Conservation (phyloP, 2,797 vertebrate species). For the Hemibagrus guttatus region DNA sequence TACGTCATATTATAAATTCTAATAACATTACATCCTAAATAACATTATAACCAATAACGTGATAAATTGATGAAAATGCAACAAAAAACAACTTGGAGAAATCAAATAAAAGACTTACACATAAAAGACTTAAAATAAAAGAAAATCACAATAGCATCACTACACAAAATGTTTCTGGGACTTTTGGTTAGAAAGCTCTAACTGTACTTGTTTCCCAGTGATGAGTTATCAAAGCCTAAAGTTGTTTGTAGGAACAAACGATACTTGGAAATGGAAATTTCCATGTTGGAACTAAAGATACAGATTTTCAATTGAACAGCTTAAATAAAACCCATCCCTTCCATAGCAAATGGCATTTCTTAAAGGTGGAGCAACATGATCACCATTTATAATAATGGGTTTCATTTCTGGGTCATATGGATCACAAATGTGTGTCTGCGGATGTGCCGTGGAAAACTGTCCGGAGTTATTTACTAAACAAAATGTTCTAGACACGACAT, state of each 20-base stretch:
- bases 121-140: neutral
- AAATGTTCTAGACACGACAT: neutral
- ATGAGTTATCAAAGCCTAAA: neutral
- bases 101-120: neutral
- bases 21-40: neutral
- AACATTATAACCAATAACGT: neutral
- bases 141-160: neutral
- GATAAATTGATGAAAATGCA: neutral
- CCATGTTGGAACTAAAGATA: neutral
- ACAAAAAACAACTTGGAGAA: conserved; percentile 10
- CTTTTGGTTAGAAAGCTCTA: neutral
- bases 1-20: neutral
- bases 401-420: neutral
- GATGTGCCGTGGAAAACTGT: neutral
- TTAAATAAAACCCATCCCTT: neutral
- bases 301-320: neutral
- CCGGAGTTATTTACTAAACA: neutral
- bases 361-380: neutral
- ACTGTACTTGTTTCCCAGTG: neutral
- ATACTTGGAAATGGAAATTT: neutral
- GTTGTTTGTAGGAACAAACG: neutral
- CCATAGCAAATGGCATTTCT: neutral
- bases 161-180: neutral
- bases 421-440: too few species aligned
- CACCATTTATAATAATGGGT: neutral